Evolutionary conservation across 2,888 invertebrate genomes (phyloP).

Genomic region (Magallana nippona): DNA sequence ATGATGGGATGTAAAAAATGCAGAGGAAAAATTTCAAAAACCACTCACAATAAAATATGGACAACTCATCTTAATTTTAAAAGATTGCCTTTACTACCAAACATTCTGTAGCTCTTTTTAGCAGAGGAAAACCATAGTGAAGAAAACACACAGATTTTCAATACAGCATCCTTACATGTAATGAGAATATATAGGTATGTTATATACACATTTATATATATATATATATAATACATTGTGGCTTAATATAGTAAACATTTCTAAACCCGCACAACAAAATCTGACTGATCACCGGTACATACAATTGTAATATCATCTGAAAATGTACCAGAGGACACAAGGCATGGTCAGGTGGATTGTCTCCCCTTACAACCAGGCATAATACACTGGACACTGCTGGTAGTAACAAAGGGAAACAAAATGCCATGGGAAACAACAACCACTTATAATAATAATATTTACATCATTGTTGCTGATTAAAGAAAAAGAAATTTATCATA

Average conservation of each 20-base stretch:
- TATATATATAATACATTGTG: background rate
- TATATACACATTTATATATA: background rate
- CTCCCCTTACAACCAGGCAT: constrained; percentile 13
- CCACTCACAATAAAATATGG: too few species aligned
- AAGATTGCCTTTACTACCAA: background rate
- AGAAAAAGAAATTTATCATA: too few species aligned
- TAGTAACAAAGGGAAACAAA: background rate
- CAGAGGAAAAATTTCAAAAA: too few species aligned
- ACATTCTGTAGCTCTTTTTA: background rate
- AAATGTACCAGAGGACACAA: constrained; percentile 24
- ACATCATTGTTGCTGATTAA: too few species aligned
- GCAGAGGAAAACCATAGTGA: background rate
- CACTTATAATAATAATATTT: background rate
- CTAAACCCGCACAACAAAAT: background rate
- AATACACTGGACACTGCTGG: background rate
- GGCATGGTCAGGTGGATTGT: background rate
- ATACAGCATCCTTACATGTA: background rate
- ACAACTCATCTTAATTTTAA: too few species aligned
- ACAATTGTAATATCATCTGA: constrained; percentile 27
- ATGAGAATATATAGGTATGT: constrained; percentile 7
- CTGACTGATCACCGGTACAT: constrained; percentile 11
- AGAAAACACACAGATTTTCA: background rate
- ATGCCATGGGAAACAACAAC: constrained; percentile 27
- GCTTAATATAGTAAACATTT: background rate
- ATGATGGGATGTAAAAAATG: too few species aligned